Percentiles rank a stretch among this genome's conserved stretches.
These are phyloP conservation scores for Xestia xanthographa DNA, from an alignment of 2,888 invertebrate genomes.

Conservation along the genomic window DNA sequence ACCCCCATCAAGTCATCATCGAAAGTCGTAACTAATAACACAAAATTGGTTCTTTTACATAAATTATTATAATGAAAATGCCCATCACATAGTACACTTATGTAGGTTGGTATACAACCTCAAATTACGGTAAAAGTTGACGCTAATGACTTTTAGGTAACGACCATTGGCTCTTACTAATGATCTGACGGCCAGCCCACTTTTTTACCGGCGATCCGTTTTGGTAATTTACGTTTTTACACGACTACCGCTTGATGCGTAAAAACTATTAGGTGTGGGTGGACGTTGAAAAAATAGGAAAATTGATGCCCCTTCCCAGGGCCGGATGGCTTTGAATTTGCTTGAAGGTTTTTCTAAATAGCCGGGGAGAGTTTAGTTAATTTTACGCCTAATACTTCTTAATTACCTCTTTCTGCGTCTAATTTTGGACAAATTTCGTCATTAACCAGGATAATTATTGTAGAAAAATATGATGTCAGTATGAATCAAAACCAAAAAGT, in stretches of 20 bases:
- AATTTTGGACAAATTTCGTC: not conserved
- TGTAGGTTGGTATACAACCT: constrained; percentile 75
- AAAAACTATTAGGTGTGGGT: constrained; percentile 74
- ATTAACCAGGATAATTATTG: not conserved
- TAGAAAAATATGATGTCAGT: not conserved
- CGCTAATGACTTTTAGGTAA: constrained; percentile 90
- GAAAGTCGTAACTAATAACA: constrained; percentile 81
- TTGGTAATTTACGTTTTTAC: constrained; percentile 85
- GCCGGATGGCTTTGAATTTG: constrained; percentile 30
- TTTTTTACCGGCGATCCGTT: constrained; percentile 87
- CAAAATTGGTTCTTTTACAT: constrained; percentile 86
- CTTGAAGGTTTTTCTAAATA: constrained; percentile 38
- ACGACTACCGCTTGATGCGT: constrained; percentile 79
- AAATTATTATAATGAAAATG: constrained; percentile 84
- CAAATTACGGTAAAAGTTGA: constrained; percentile 89
- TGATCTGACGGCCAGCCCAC: constrained; percentile 86
- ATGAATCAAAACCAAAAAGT: not conserved
- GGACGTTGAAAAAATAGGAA: constrained; percentile 66
- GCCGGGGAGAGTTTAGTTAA: constrained; percentile 10
- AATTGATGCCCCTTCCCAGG: constrained; percentile 64
- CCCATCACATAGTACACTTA: constrained; percentile 68
- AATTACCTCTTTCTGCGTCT: constrained; percentile 8
- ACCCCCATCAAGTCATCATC: constrained; percentile 77
- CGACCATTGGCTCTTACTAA: constrained; percentile 89
- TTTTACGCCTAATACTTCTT: constrained; percentile 39